Percentiles rank a stretch among this genome's conserved stretches.
phyloP scores from a whole-genome alignment of 2,797 vertebrate species.

The Morus bassanus region DNA sequence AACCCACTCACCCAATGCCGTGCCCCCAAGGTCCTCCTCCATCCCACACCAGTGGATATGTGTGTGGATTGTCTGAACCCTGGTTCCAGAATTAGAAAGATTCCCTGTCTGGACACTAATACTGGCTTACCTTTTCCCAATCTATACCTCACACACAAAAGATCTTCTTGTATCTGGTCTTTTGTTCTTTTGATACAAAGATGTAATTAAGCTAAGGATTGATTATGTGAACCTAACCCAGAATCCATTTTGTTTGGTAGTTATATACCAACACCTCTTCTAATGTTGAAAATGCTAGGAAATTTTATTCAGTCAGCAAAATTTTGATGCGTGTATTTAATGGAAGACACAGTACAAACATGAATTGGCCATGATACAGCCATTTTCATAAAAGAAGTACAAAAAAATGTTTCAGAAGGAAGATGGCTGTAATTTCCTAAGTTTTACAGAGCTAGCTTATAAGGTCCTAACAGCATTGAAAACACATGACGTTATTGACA shows the following conservation, averaged over 20 bases:
- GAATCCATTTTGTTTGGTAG: not conserved
- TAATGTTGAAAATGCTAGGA: not conserved
- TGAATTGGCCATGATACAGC: not conserved
- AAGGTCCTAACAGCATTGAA: not conserved
- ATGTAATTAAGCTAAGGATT: not conserved
- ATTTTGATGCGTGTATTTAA: not conserved
- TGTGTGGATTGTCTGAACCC: not conserved
- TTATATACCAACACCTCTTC: not conserved
- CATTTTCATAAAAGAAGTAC: not conserved
- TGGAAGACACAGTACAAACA: not conserved
- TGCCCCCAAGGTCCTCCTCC: not conserved
- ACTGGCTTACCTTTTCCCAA: not conserved
- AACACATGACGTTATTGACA: not conserved
- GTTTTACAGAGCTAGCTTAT: not conserved
- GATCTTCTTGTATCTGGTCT: not conserved
- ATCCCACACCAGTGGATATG: not conserved
- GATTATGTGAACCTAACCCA: not conserved
- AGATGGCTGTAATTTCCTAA: not conserved
- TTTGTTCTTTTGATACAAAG: not conserved
- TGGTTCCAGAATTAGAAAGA: not conserved
- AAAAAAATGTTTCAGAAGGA: not conserved
- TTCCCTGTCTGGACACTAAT: not conserved
- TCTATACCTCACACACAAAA: not conserved
- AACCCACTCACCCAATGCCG: fast-evolving
- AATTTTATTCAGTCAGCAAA: not conserved